Evolutionary conservation across 2,113 vertebrate genomes (phyloP).

Genomic region (Rhinolophus sinicus): DNA sequence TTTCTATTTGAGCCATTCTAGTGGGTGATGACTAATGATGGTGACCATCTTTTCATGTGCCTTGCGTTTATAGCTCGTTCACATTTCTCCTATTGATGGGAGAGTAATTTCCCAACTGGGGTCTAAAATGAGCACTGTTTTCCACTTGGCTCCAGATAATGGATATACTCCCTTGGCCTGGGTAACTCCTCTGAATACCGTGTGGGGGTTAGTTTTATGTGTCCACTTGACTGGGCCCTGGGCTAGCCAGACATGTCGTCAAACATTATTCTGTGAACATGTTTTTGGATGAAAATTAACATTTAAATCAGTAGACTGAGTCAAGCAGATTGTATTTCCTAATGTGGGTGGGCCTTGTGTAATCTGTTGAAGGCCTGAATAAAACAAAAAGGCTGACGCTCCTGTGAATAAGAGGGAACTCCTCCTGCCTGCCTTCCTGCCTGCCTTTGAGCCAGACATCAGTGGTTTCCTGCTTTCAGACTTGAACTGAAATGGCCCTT

Average conservation of each 20-base stretch:
- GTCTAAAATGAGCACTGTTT: background rate
- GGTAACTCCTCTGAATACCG: background rate
- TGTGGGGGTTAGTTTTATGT: background rate
- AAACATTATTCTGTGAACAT: background rate
- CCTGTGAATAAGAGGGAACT: background rate
- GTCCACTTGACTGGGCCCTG: background rate
- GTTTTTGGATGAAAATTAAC: background rate
- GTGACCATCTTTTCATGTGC: background rate
- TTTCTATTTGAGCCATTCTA: background rate
- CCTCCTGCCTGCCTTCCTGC: background rate
- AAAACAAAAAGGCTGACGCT: background rate
- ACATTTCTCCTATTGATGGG: background rate
- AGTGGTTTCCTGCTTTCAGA: background rate
- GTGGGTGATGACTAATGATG: background rate
- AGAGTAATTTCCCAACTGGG: background rate
- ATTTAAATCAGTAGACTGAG: background rate
- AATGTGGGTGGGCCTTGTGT: background rate
- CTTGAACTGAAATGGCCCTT: background rate
- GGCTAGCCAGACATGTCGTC: background rate
- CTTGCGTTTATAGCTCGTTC: background rate
- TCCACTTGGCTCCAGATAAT: background rate
- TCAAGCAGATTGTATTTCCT: background rate
- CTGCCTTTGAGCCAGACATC: background rate
- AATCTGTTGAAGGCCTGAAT: background rate
- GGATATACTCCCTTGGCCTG: background rate